Evolutionary conservation across 92 coral and sea anemone species (phyloP), one percentile per base, ranked within the genome.

Genomic region (Siderastrea siderea): DNA sequence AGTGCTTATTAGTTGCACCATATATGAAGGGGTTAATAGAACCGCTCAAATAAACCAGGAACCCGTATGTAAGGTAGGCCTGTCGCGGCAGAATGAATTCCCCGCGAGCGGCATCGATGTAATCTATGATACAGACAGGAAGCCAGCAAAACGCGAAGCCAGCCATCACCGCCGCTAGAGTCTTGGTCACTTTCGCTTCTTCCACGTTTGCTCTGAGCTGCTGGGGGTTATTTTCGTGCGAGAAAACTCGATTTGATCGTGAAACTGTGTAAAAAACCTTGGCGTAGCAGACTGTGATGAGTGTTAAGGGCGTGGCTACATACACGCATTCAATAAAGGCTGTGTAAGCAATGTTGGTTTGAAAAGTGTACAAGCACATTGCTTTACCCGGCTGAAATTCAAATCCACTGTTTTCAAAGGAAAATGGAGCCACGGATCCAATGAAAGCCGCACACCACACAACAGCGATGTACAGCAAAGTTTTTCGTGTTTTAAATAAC

Each of bases 171-270:
- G 66, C 81, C 63, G 82, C 93, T 7, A 94, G 81, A 15, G 96
- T 94, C 80, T 94, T 91, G 12, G 96, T 94, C 43, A 91, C 91
- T 85, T 89, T 94, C 12, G 95, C 89, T 78, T 94, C 96, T 89
- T 91, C 95, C 49, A 94, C 38, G 38, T 26, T 26, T 26, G 38
- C 38, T 26, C 38, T 26, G 38, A 26, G 38, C 38, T 26, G 38
- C 38, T 26, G 38, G 38, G 38, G 38, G 38, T 26, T 26, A 26
- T 26, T 26, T 26, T 26, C 38, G 38, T 26, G 38, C 38, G 38
- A 26, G 38, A 26, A 26, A 26, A 26, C 38, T 26, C 38, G 38
- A 26, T 26, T 84, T 51, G 91, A 76, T 0, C 52, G 54, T 38
- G 78, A 88, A 38, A 93, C 94, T 64, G 80, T 79, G 43, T 70